Evolutionary conservation across 92 coral and sea anemone genomes (phyloP), one percentile per base, ranked within the genome.

Genomic region (Hydrozoanthus gracilis): DNA sequence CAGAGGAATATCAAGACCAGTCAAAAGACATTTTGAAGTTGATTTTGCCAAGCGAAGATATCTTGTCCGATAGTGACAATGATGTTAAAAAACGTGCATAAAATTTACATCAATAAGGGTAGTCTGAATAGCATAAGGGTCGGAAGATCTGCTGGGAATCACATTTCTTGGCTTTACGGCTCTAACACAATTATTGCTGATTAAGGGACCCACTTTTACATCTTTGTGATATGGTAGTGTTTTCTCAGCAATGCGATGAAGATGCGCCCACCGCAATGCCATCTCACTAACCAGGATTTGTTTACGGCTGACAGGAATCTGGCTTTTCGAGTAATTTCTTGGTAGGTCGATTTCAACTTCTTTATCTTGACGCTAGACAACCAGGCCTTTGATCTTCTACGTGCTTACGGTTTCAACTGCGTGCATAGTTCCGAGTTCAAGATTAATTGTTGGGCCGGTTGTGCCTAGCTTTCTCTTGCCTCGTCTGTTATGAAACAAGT

Each of bases 271-370:
- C 58, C 66, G 39, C 8, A n/a, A 54, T 15, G 95, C 87, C 44
- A 55, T 92, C 18, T 92, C 93, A 0, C 89, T 83, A 47, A 84
- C 16, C 9, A 93, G 93, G 46, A 92, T 92, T 67, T 92, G 95
- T 54, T 86, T 90, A 0, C 84, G 88, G 55, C 86, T 51, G 61
- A 64, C 86, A 11, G 95, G 93, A 13, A 90, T 90, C 14, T 67
- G 89, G 8, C 75, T 73, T 79, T 92, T 88, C 3, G 92, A 82
- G 86, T 93, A 91, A 16, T 87, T 73, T 65, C 74, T 85, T n/a
- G 92, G 92, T 44, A 90, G 90, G 17, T 79, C 69, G n/a, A 88
- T 86, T 15, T 84, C 51, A 12, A 68, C 92, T 54, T 67, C 67
- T n/a, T 77, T 47, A 51, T 88, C 90, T 47, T 48, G 76, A 44